These are phyloP conservation scores for Lamellibrachia columna DNA, from an alignment of 2,888 invertebrate genomes.

Conservation along the genomic window DNA sequence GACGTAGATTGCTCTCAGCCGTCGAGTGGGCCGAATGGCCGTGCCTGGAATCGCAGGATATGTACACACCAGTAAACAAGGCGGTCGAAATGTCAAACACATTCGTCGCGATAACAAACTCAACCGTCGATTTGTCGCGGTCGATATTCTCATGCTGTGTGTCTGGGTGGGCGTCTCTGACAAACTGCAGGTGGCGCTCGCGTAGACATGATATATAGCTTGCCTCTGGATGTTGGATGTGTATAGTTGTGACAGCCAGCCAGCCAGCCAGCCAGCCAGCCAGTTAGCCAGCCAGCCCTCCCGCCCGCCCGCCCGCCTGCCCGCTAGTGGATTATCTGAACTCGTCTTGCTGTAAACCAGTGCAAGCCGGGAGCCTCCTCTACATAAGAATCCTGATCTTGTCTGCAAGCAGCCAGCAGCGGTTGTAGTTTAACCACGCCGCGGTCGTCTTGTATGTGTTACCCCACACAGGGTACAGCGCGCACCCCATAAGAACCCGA, in stretches of 20 bases:
- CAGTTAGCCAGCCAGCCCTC: not conserved
- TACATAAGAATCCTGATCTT: no score
- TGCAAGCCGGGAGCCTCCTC: no score
- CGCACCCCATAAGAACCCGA: not conserved
- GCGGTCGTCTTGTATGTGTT: not conserved
- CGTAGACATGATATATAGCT: not conserved
- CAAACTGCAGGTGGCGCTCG: not conserved
- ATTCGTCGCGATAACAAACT: conserved; percentile 9
- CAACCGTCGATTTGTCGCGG: conserved; percentile 16
- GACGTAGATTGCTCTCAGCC: not conserved
- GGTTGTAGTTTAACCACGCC: not conserved
- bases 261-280: not conserved
- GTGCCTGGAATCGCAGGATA: not conserved
- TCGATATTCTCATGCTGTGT: not conserved
- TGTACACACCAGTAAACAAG: not conserved
- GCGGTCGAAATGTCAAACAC: conserved; percentile 12
- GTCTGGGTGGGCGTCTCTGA: not conserved
- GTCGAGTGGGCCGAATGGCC: not conserved
- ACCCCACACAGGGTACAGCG: not conserved
- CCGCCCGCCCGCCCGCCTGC: no score
- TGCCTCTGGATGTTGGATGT: not conserved
- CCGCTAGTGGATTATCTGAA: no score
- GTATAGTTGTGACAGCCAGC: not conserved
- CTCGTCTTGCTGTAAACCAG: no score
- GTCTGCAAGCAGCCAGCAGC: not conserved